phyloP scores from a whole-genome alignment of 2,113 vertebrate genomes.

The Petromus typicus region DNA sequence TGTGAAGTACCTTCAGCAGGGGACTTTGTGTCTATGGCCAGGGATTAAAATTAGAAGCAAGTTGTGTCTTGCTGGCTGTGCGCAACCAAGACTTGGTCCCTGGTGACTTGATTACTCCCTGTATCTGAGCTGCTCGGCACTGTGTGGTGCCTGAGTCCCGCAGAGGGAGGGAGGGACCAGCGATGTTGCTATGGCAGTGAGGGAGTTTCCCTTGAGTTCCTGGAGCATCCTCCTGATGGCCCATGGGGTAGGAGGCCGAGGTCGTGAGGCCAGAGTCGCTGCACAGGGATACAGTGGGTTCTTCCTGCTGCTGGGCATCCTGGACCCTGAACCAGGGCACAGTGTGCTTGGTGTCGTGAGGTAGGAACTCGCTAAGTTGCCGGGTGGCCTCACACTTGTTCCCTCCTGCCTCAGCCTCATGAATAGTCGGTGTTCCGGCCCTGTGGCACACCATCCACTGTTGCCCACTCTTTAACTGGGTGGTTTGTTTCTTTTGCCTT shows the following conservation, averaged over 20 bases:
- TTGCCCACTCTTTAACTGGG: neutral
- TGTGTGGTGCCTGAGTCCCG: neutral
- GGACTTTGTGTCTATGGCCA: neutral
- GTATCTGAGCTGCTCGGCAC: neutral
- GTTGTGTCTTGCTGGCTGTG: conserved; percentile 39
- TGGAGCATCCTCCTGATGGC: neutral
- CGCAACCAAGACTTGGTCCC: neutral
- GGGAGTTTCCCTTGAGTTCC: neutral
- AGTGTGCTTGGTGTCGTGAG: neutral
- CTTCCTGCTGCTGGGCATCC: neutral
- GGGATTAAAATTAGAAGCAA: conserved; percentile 23
- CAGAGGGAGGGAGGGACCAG: neutral
- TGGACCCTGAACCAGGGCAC: neutral
- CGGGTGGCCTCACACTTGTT: neutral
- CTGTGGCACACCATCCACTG: neutral
- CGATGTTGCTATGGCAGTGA: neutral
- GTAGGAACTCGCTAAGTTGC: neutral
- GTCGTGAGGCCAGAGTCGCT: neutral
- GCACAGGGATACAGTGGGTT: neutral
- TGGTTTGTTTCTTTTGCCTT: neutral
- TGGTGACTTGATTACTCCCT: conserved; percentile 23
- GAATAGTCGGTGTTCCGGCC: neutral
- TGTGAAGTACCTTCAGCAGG: neutral
- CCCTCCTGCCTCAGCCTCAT: neutral
- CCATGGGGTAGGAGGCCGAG: neutral